phyloP scores from a whole-genome alignment of 2,888 invertebrate species.

The Matsumyia berberina region DNA sequence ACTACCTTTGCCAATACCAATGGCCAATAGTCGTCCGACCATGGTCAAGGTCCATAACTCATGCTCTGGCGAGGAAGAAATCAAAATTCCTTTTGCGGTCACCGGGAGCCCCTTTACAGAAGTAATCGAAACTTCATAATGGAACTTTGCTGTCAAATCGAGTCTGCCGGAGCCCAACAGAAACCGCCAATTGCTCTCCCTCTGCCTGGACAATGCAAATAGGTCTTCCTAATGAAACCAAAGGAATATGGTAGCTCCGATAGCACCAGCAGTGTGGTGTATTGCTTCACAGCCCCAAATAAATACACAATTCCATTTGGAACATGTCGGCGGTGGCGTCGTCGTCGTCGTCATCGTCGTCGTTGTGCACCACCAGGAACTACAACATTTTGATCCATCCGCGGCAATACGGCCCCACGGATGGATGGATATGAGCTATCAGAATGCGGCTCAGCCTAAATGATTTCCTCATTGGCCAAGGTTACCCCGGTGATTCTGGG shows the following conservation, averaged over 20 bases:
- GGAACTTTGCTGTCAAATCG: slow-evolving; percentile 71
- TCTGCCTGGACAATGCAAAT: slow-evolving; percentile 24
- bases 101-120: slow-evolving; percentile 49
- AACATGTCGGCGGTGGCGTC: slow-evolving; percentile 46
- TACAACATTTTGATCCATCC: slow-evolving; percentile 63
- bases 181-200: slow-evolving; percentile 62
- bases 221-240: slow-evolving; percentile 60
- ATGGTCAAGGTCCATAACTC: slow-evolving; percentile 72
- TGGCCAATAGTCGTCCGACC: slow-evolving; percentile 1
- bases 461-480: slow-evolving; percentile 76
- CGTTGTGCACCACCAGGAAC: slow-evolving; percentile 16
- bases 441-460: slow-evolving; percentile 64
- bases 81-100: slow-evolving; percentile 70
- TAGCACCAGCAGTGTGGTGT: slow-evolving; percentile 4
- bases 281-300: slow-evolving; percentile 51
- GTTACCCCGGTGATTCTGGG: slow-evolving; percentile 50
- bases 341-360: slow-evolving; percentile 19
- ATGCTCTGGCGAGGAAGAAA: slow-evolving; percentile 39
- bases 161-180: slow-evolving; percentile 20
- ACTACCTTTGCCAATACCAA: slow-evolving; percentile 13
- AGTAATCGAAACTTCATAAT: slow-evolving; percentile 75
- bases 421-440: slow-evolving; percentile 64
- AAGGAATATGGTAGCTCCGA: slow-evolving; percentile 31
- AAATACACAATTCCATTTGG: slow-evolving; percentile 58
- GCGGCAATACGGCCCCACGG: slow-evolving; percentile 38